These are phyloP conservation scores for Promerops cafer DNA, from an alignment of 2,113 vertebrate species.

Conservation along the genomic window DNA sequence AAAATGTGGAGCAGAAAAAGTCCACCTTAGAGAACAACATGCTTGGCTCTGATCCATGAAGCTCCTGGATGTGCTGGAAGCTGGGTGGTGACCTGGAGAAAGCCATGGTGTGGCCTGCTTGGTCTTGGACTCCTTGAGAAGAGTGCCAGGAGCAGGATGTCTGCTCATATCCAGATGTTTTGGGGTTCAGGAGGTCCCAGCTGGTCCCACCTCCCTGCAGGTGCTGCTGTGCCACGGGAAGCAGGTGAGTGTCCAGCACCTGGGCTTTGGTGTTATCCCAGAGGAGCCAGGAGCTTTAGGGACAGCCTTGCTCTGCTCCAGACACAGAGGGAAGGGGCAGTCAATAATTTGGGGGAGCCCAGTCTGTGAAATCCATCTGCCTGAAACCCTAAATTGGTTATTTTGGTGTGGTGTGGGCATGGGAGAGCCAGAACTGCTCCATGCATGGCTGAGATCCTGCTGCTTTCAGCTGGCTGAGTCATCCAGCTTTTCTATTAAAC, in stretches of 20 bases:
- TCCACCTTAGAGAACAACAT: rapidly evolving
- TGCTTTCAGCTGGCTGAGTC: neutral
- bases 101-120: rapidly evolving
- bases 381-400: neutral
- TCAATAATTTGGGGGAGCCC: rapidly evolving
- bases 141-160: neutral
- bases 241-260: neutral
- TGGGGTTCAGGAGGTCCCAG: neutral
- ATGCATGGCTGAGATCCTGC: rapidly evolving
- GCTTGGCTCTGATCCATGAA: neutral
- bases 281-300: neutral
- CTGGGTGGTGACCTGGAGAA: neutral
- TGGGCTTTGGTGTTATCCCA: neutral
- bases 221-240: neutral
- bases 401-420: neutral
- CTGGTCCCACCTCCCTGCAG: neutral
- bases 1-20: neutral
- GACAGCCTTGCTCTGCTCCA: neutral
- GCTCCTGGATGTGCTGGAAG: neutral
- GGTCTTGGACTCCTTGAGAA: neutral
- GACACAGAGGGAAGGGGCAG: neutral
- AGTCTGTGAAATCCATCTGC: neutral
- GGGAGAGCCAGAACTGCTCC: too few species aligned
- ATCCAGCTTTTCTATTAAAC: neutral
- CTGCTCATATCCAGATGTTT: rapidly evolving